These are phyloP conservation scores for Eptatretus atami DNA, from an alignment of 2,797 vertebrate genomes.

Conservation along the genomic window DNA sequence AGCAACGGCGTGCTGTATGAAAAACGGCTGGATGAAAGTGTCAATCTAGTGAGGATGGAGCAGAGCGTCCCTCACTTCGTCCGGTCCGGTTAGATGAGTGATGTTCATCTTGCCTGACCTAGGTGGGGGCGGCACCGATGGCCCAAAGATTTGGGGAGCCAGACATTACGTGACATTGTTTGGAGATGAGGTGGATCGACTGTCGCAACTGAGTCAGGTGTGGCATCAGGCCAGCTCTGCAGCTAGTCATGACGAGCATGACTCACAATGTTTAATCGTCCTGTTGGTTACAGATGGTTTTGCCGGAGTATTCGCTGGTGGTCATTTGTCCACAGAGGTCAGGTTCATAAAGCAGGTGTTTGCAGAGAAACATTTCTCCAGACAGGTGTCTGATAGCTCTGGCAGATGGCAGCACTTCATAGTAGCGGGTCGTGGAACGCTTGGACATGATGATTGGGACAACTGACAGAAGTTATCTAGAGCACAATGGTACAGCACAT, in stretches of 20 bases:
- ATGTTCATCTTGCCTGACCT: constrained; percentile 97
- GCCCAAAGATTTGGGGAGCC: constrained; percentile 17
- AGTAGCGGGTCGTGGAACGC: constrained; percentile 43
- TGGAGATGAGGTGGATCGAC: constrained; percentile 59
- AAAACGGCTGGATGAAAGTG: constrained; percentile 51
- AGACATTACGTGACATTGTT: constrained; percentile 85
- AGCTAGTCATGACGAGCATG: constrained; percentile 87
- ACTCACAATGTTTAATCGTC: constrained; percentile 78
- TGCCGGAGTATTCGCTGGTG: constrained; percentile 61
- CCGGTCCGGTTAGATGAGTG: constrained; percentile 63
- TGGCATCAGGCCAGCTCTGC: constrained; percentile 27
- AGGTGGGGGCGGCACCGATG: constrained; percentile 21
- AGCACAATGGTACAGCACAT: constrained; percentile 40
- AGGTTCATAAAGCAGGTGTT: constrained; percentile 19
- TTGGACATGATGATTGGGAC: constrained; percentile 61
- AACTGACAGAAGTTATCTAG: constrained; percentile 29
- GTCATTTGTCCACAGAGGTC: constrained; percentile 40
- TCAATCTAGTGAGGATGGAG: constrained; percentile 86
- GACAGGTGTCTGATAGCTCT: constrained; percentile 38
- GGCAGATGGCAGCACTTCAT: constrained; percentile 58
- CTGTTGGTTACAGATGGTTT: constrained; percentile 93
- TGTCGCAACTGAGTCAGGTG: constrained; percentile 61
- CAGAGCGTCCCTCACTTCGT: constrained; percentile 70
- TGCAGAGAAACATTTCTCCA: constrained; percentile 11
- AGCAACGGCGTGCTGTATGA: too few relatives aligned